Evolutionary conservation across 2,113 vertebrate species (phyloP).

Genomic region (Channa argus): DNA sequence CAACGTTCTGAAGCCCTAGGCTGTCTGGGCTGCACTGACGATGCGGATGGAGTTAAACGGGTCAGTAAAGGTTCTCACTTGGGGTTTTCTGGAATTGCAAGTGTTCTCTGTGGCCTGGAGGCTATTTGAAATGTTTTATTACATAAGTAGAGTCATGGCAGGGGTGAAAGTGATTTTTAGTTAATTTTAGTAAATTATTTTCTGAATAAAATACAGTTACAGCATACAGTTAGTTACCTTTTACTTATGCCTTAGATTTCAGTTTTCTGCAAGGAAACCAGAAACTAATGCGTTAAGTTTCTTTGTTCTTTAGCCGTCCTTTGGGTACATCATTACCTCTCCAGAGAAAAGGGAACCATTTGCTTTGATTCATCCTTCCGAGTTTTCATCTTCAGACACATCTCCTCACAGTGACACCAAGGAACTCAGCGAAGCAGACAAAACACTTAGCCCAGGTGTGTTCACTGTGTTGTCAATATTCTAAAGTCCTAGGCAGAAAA

Average conservation of each 20-base stretch:
- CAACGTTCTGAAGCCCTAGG: conserved; percentile 96
- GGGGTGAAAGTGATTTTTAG: no score
- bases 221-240: no score
- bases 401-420: conserved; percentile 69
- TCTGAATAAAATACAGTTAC: no score
- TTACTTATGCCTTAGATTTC: neutral
- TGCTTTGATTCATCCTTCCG: conserved; percentile 86
- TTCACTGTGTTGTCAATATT: neutral
- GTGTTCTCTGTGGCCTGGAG: neutral
- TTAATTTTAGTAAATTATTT: no score
- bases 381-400: conserved; percentile 69
- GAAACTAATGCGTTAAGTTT: neutral
- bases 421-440: conserved; percentile 74
- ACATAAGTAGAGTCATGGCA: no score
- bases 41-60: conserved; percentile 85
- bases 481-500: no score
- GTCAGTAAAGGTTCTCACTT: conserved; percentile 78
- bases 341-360: conserved; percentile 93
- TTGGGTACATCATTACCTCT: conserved; percentile 95
- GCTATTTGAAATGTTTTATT: neutral
- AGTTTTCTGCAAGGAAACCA: neutral
- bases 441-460: conserved; percentile 85
- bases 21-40: conserved; percentile 83
- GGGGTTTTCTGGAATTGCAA: neutral
- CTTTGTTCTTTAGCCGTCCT: conserved; percentile 87